These are phyloP conservation scores for Myotis lucifugus DNA, from an alignment of 2,113 vertebrate species.

Conservation along the genomic window DNA sequence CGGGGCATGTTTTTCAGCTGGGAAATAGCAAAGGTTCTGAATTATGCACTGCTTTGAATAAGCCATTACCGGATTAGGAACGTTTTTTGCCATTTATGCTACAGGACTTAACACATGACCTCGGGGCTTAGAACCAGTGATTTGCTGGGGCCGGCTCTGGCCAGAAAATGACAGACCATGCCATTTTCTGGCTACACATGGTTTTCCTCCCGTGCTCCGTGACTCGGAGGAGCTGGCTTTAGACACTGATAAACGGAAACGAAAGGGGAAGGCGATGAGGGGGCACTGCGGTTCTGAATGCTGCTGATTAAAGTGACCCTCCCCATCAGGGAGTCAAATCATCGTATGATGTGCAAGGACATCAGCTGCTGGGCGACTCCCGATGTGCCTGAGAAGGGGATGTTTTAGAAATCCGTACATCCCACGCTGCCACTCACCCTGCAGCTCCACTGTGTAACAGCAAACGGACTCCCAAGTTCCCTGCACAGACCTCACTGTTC, in stretches of 20 bases:
- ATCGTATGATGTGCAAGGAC: neutral
- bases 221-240: neutral
- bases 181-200: neutral
- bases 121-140: neutral
- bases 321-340: neutral
- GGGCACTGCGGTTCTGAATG: slow-evolving; percentile 11
- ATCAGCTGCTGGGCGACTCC: neutral
- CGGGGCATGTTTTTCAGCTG: slow-evolving; percentile 54
- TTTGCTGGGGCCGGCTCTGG: neutral
- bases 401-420: neutral
- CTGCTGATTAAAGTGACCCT: neutral
- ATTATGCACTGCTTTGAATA: slow-evolving; percentile 54
- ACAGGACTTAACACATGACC: slow-evolving; percentile 1
- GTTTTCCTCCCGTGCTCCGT: neutral
- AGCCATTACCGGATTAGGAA: slow-evolving; percentile 50
- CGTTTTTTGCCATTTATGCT: neutral
- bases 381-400: neutral
- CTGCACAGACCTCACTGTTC: neutral
- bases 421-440: neutral
- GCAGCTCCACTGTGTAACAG: neutral
- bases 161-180: neutral
- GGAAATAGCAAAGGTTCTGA: slow-evolving; percentile 54
- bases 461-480: slow-evolving; percentile 23
- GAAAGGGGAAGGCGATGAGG: neutral
- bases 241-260: neutral